Conservation (phyloP, 2,113 vertebrate genomes). For the Microcebus jonahi region DNA sequence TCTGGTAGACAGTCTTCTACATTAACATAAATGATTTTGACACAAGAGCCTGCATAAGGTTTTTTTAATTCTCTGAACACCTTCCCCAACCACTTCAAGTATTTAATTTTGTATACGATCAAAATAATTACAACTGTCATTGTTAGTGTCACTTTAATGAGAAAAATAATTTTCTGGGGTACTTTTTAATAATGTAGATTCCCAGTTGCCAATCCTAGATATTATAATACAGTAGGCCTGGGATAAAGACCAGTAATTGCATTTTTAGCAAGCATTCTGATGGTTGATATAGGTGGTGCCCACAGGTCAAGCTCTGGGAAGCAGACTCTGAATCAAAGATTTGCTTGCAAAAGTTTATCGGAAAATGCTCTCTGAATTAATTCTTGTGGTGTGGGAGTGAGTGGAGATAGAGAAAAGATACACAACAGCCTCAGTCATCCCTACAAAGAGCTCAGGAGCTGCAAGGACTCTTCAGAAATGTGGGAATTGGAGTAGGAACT, state of each 20-base stretch:
- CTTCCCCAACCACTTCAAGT: neutral
- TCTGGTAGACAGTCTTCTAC: neutral
- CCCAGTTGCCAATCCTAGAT: neutral
- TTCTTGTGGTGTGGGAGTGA: neutral
- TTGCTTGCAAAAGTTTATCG: neutral
- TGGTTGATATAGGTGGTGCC: neutral
- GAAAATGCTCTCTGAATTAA: neutral
- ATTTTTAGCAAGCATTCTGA: neutral
- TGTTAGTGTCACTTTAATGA: neutral
- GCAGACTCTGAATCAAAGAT: neutral
- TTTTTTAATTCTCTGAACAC: neutral
- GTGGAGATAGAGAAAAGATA: neutral
- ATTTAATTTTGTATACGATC: conserved; percentile 17
- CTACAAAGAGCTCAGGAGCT: neutral
- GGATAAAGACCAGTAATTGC: neutral
- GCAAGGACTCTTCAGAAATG: neutral
- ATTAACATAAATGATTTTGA: conserved; percentile 46
- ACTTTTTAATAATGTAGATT: conserved; percentile 25
- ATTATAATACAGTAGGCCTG: neutral
- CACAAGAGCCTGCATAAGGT: neutral
- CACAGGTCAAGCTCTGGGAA: neutral
- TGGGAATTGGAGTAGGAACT: accelerated
- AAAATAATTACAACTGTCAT: conserved; percentile 19
- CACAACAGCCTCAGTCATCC: too few species aligned
- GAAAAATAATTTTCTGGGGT: conserved; percentile 12